Conservation (phyloP, 2,888 invertebrate species). For the Clivina fossor region DNA sequence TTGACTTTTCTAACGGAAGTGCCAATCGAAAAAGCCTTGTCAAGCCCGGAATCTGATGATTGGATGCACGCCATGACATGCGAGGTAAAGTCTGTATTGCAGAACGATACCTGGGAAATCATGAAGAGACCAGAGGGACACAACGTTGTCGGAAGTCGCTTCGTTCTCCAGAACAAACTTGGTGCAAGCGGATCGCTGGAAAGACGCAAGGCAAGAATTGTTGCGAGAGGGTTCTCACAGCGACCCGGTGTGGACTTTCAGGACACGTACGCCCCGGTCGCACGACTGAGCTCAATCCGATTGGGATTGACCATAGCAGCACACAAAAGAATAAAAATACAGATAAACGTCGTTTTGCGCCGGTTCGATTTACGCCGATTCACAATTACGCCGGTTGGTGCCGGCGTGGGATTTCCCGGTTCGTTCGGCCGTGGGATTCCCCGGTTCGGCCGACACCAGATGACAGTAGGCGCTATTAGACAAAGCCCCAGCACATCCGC, state of each 20-base stretch:
- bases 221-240: slow-evolving; percentile 42
- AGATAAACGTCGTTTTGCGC: too few relatives aligned
- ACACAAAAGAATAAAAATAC: too few relatives aligned
- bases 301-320: too few relatives aligned
- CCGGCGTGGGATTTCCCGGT: too few relatives aligned
- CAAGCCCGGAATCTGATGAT: slow-evolving; percentile 6
- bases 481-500: too few relatives aligned
- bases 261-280: slow-evolving; percentile 44
- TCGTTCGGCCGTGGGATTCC: too few relatives aligned
- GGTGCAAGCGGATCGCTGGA: slow-evolving; percentile 5
- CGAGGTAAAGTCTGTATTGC: slow-evolving; percentile 4
- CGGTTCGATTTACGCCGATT: too few relatives aligned
- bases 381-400: too few relatives aligned
- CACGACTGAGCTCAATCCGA: slow-evolving; percentile 34
- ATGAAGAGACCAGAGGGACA: slow-evolving; percentile 3
- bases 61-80: slow-evolving; percentile 6
- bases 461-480: too few relatives aligned
- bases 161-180: slow-evolving; percentile 25
- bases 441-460: too few relatives aligned
- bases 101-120: slow-evolving; percentile 29
- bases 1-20: slow-evolving; percentile 4
- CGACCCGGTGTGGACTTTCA: slow-evolving; percentile 40
- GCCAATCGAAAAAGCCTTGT: slow-evolving; percentile 1
- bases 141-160: slow-evolving; percentile 20
- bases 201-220: slow-evolving; percentile 37